phyloP scores from a whole-genome alignment of 2,888 invertebrate species.

The Agonopterix arenella region DNA sequence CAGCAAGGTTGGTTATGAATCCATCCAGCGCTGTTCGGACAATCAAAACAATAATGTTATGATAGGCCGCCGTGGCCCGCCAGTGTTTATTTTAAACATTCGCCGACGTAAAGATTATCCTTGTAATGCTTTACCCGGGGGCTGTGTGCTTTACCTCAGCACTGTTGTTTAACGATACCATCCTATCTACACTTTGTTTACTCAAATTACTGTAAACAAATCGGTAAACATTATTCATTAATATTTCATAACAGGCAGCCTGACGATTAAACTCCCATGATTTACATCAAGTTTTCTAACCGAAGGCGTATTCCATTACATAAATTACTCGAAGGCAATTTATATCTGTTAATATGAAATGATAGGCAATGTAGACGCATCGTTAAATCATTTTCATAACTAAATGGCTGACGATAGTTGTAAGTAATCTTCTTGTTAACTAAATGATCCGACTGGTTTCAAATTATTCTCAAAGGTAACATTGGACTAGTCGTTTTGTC shows the following conservation, averaged over 20 bases:
- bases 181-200: conserved; percentile 21
- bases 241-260: conserved; percentile 8
- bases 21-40: conserved; percentile 30
- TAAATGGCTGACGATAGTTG: conserved; percentile 28
- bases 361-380: conserved; percentile 28
- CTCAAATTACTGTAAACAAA: conserved; percentile 26
- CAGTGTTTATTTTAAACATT: conserved; percentile 67
- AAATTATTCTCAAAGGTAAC: conserved; percentile 29
- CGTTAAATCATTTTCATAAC: conserved; percentile 30
- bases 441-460: conserved; percentile 35
- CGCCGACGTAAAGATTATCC: conserved; percentile 48
- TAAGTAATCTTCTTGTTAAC: conserved; percentile 45
- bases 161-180: conserved; percentile 35
- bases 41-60: conserved; percentile 69
- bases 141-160: conserved; percentile 34
- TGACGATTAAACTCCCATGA: conserved; percentile 12
- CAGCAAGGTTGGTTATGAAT: not conserved
- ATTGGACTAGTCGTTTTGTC: conserved; percentile 11
- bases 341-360: conserved; percentile 28
- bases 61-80: conserved; percentile 50
- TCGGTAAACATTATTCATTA: conserved; percentile 15
- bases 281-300: conserved; percentile 6
- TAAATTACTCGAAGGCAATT: conserved; percentile 25
- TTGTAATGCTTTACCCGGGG: conserved; percentile 43
- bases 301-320: conserved; percentile 16